These are phyloP conservation scores for Squalus acanthias DNA, from an alignment of 2,797 vertebrate genomes.

Conservation along the genomic window DNA sequence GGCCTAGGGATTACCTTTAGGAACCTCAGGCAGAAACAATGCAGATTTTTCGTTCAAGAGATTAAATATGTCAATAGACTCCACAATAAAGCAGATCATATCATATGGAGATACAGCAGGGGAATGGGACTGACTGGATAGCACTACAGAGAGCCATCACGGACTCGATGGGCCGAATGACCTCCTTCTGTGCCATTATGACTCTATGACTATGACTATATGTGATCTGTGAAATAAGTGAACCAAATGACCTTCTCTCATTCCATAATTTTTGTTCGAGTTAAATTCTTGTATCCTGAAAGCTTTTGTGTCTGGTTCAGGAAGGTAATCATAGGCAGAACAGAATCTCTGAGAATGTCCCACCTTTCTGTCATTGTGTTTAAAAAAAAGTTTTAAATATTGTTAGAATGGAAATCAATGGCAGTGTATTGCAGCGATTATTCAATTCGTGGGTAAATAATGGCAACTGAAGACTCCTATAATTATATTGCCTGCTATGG, in stretches of 20 bases:
- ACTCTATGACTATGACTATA: too few relatives aligned
- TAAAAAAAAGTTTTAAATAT: neutral
- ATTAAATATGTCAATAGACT: neutral
- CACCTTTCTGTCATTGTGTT: neutral
- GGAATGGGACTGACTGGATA: too few relatives aligned
- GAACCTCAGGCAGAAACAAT: neutral
- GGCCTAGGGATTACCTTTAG: neutral
- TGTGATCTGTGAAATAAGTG: neutral
- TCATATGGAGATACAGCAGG: too few relatives aligned
- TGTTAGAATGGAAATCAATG: neutral
- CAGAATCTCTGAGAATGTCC: neutral
- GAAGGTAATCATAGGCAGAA: neutral
- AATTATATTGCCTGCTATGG: neutral
- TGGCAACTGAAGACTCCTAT: neutral
- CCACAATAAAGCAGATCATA: neutral
- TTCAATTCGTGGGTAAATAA: neutral
- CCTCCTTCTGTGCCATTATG: too few relatives aligned
- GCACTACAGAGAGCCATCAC: too few relatives aligned
- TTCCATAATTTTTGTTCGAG: neutral
- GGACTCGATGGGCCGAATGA: too few relatives aligned
- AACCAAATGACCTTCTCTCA: neutral
- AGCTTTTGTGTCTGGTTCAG: neutral
- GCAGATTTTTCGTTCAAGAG: neutral
- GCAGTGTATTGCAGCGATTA: neutral
- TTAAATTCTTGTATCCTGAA: neutral